phyloP scores from a whole-genome alignment of 37 sponge, comb jelly and placozoan genomes.

The Geodia barretti region DNA sequence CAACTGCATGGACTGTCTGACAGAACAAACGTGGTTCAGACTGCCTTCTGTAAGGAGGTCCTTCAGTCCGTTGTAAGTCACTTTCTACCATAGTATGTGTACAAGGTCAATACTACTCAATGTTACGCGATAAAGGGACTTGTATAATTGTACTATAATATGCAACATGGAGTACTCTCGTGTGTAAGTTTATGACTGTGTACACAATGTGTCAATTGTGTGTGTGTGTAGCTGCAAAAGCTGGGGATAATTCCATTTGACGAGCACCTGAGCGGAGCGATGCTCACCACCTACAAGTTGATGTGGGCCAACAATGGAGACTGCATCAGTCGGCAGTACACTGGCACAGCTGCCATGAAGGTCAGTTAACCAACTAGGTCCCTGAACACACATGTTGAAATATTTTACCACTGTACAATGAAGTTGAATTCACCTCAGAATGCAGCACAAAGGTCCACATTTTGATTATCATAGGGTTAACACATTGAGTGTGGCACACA shows the following conservation, averaged over 20 bases:
- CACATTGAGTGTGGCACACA: too few species aligned
- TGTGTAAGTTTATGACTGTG: background rate
- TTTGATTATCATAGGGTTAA: too few species aligned
- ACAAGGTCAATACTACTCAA: too few species aligned
- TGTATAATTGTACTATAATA: background rate
- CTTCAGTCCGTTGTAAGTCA: constrained; percentile 74
- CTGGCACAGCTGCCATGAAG: constrained; percentile 98
- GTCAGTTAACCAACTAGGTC: constrained; percentile 23
- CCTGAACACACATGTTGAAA: too few species aligned
- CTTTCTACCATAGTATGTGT: too few species aligned
- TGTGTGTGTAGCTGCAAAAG: constrained; percentile 64
- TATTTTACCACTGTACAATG: too few species aligned
- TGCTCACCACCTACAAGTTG: constrained; percentile 58
- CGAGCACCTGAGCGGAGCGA: constrained; percentile 44
- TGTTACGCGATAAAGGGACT: too few species aligned
- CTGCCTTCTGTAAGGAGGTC: constrained; percentile 71
- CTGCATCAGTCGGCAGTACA: constrained; percentile 94
- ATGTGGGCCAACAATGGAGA: constrained; percentile 99
- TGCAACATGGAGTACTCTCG: background rate
- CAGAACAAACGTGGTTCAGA: constrained; percentile 95
- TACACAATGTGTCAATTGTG: background rate
- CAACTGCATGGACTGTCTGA: constrained; percentile 99
- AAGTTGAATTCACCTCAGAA: too few species aligned
- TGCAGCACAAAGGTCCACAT: too few species aligned
- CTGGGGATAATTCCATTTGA: constrained; percentile 84